Percentiles rank a stretch among this genome's conserved stretches.
Evolutionary conservation across 2,113 vertebrate genomes (phyloP).

Genomic region (Paradisaea rubra): DNA sequence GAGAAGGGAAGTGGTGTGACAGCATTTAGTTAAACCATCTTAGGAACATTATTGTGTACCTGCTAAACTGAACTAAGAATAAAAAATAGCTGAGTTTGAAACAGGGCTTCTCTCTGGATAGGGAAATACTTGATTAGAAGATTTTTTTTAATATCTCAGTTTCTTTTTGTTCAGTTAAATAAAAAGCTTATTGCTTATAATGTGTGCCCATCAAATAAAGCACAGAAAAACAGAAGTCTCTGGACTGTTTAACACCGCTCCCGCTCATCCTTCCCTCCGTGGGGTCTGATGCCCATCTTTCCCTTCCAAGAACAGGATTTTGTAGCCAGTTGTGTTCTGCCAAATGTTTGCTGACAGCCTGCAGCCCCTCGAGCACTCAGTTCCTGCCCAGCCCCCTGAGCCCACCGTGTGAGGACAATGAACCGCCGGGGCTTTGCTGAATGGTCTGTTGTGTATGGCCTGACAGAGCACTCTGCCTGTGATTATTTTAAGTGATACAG

Average conservation of each 20-base stretch:
- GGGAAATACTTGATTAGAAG: background rate
- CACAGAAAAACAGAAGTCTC: background rate
- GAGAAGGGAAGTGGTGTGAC: background rate
- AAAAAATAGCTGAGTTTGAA: background rate
- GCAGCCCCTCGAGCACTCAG: background rate
- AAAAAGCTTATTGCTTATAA: background rate
- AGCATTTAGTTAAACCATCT: background rate
- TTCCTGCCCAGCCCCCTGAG: background rate
- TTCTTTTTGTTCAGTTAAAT: background rate
- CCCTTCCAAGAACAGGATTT: background rate
- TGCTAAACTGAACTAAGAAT: background rate
- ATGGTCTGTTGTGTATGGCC: background rate
- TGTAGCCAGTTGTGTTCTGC: background rate
- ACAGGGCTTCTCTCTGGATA: background rate
- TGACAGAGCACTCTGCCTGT: background rate
- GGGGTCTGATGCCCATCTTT: background rate
- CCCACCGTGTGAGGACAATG: background rate
- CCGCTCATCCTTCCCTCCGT: accelerated
- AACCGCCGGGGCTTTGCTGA: background rate
- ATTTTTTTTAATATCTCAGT: background rate
- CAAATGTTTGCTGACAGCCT: background rate
- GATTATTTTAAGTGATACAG: background rate
- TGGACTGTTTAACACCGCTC: background rate
- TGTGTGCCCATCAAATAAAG: background rate
- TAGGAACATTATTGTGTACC: background rate